Evolutionary conservation across 2,113 vertebrate species (phyloP).

Genomic region (Piaya cayana): DNA sequence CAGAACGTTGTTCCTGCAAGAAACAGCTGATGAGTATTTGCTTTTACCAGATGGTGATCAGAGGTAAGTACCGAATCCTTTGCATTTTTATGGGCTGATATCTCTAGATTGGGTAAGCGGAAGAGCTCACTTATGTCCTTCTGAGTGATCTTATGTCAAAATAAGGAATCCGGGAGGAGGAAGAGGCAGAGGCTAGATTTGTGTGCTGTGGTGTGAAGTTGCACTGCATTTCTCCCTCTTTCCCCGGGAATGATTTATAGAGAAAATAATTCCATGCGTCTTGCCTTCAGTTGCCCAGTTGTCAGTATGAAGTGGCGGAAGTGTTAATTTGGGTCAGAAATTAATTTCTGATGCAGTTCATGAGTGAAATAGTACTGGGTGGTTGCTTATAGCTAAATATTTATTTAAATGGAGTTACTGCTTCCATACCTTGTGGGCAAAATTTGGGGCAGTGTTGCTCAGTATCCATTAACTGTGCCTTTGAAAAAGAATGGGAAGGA

Average conservation of each 20-base stretch:
- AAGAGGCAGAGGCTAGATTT: background rate
- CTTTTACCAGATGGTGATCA: background rate
- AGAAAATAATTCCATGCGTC: background rate
- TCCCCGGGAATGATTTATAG: background rate
- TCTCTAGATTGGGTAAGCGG: background rate
- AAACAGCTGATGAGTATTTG: background rate
- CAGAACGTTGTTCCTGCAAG: background rate
- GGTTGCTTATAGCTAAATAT: background rate
- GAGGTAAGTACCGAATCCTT: conserved; percentile 16
- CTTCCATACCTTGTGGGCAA: background rate
- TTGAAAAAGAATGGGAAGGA: conserved; percentile 33
- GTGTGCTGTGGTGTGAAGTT: background rate
- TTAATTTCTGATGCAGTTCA: background rate
- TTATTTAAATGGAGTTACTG: background rate
- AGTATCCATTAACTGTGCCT: conserved; percentile 29
- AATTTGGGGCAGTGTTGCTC: background rate
- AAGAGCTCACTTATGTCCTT: background rate
- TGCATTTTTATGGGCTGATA: background rate
- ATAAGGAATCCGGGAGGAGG: background rate
- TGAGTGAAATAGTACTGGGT: background rate
- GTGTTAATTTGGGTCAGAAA: background rate
- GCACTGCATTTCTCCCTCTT: background rate
- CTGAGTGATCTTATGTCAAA: background rate
- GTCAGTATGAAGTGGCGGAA: background rate
- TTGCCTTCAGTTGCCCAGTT: background rate